phyloP scores from a whole-genome alignment of 1,140 invertebrate species.

The Ostrea edulis region DNA sequence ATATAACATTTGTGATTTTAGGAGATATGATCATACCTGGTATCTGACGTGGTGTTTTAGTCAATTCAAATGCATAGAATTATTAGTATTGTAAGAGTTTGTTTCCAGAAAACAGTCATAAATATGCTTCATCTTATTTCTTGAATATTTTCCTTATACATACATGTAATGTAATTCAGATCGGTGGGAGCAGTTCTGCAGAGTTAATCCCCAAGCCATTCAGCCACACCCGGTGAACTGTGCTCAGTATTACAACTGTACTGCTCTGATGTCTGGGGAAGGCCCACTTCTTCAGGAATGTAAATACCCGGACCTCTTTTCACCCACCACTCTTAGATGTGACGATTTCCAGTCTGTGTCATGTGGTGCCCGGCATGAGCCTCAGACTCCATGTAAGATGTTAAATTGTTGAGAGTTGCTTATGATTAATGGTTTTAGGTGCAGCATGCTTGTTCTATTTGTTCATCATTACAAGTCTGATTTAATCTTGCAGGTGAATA shows the following conservation, averaged over 20 bases:
- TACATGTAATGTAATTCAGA: constrained; percentile 20
- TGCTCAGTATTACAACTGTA: constrained; percentile 69
- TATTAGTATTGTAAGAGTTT: too few relatives aligned
- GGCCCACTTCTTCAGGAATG: constrained; percentile 62
- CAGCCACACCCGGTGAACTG: constrained; percentile 66
- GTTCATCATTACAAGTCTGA: neutral
- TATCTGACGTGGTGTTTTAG: too few relatives aligned
- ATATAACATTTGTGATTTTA: too few relatives aligned
- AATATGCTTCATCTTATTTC: too few relatives aligned
- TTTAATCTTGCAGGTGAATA: constrained; percentile 58
- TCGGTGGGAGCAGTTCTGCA: constrained; percentile 60
- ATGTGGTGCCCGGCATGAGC: constrained; percentile 60
- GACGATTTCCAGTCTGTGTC: constrained; percentile 55
- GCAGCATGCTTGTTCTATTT: too few relatives aligned
- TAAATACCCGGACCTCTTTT: constrained; percentile 64
- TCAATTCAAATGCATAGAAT: too few relatives aligned
- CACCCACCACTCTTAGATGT: constrained; percentile 54
- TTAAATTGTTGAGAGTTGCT: neutral
- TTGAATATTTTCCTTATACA: too few relatives aligned
- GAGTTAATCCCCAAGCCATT: constrained; percentile 54
- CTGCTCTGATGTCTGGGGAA: constrained; percentile 35
- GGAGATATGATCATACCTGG: too few relatives aligned
- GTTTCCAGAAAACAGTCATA: too few relatives aligned
- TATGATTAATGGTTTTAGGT: neutral
- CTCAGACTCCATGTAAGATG: constrained; percentile 62